These are phyloP conservation scores for Caenorhabditis sinica DNA, from an alignment of 2,888 invertebrate species.

Conservation along the genomic window DNA sequence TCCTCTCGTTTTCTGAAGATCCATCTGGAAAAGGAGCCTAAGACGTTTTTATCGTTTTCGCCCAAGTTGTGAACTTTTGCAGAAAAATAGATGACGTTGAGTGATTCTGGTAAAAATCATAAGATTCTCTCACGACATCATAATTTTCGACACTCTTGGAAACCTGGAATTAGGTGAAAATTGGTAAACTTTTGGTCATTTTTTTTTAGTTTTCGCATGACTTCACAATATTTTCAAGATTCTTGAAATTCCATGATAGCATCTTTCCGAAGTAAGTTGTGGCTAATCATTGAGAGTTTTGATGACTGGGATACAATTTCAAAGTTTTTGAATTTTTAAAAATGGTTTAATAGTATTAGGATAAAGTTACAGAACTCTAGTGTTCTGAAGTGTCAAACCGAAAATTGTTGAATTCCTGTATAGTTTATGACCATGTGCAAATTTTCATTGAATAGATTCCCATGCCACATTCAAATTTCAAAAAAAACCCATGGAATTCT, in stretches of 20 bases:
- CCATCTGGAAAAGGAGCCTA: not conserved
- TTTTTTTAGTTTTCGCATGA: slow-evolving; percentile 25
- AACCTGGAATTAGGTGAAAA: not conserved
- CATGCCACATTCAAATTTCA: too few species aligned
- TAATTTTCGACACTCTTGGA: not conserved
- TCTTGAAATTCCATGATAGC: not conserved
- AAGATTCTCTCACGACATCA: slow-evolving; percentile 8
- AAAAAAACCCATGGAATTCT: too few species aligned
- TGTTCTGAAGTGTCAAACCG: too few species aligned
- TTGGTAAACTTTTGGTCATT: not conserved
- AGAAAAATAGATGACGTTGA: slow-evolving; percentile 1
- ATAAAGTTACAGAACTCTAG: too few species aligned
- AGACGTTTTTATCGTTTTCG: not conserved
- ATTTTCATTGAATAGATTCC: too few species aligned
- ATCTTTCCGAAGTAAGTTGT: too few species aligned
- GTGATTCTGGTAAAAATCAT: not conserved
- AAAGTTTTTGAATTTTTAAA: too few species aligned
- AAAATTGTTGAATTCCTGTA: too few species aligned
- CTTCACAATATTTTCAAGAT: not conserved
- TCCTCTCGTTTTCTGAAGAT: too few species aligned
- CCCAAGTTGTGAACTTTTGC: not conserved
- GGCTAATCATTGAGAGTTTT: too few species aligned
- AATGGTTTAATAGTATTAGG: too few species aligned
- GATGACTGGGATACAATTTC: not conserved
- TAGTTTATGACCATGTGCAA: too few species aligned